These are phyloP conservation scores for Andrena bucephala DNA, from an alignment of 2,888 invertebrate genomes.

Conservation along the genomic window DNA sequence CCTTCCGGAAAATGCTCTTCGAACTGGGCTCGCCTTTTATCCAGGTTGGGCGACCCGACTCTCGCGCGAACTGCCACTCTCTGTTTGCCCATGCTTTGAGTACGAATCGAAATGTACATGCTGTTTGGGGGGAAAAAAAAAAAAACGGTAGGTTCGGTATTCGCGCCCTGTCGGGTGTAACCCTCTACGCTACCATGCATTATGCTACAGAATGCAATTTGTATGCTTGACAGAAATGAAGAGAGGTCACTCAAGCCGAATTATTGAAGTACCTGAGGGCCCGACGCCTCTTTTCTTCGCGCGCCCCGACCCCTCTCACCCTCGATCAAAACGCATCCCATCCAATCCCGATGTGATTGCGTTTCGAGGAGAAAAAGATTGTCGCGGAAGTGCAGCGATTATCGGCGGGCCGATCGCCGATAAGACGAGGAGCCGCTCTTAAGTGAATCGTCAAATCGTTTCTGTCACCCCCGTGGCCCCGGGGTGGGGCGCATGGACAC, in stretches of 20 bases:
- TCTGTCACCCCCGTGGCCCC: slow-evolving; percentile 65
- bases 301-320: background rate
- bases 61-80: background rate
- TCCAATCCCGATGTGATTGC: slow-evolving; percentile 52
- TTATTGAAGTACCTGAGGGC: slow-evolving; percentile 14
- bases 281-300: background rate
- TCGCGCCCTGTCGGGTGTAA: no score
- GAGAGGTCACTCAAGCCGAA: slow-evolving; percentile 5
- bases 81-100: no score
- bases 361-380: slow-evolving; percentile 56
- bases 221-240: background rate
- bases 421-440: slow-evolving; percentile 78
- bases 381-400: slow-evolving; percentile 54
- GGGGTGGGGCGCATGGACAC: slow-evolving; percentile 76
- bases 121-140: no score
- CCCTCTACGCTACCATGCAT: no score
- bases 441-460: slow-evolving; percentile 83
- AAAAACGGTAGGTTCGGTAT: no score
- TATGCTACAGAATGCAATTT: background rate
- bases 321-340: background rate
- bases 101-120: no score
- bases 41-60: background rate
- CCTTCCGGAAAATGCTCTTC: slow-evolving; percentile 37
- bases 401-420: slow-evolving; percentile 66
- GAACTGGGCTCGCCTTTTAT: background rate